These are phyloP conservation scores for Mythimna impura DNA, from an alignment of 2,888 invertebrate species.

Conservation along the genomic window DNA sequence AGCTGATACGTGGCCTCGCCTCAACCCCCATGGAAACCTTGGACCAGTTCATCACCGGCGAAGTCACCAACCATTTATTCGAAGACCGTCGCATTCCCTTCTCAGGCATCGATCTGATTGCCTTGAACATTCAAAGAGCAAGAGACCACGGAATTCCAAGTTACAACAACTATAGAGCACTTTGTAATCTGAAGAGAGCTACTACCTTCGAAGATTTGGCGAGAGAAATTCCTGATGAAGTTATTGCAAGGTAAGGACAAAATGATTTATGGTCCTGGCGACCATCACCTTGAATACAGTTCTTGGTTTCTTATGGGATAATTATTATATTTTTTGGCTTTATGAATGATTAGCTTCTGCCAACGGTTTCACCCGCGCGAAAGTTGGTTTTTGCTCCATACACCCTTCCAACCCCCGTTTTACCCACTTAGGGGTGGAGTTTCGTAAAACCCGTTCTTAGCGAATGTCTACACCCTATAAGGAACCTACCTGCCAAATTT, in stretches of 20 bases:
- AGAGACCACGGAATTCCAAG: conserved; percentile 97
- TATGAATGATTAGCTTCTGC: no score
- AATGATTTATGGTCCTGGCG: not conserved
- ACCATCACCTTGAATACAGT: not conserved
- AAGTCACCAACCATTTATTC: conserved; percentile 98
- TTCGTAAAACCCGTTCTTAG: no score
- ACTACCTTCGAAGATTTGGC: conserved; percentile 96
- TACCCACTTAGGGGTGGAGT: no score
- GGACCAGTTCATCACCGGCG: conserved; percentile 98
- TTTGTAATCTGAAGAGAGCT: conserved; percentile 97
- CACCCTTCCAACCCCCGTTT: no score
- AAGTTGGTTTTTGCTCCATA: no score
- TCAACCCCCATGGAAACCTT: conserved; percentile 98
- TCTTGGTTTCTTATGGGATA: not conserved
- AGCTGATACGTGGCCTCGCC: conserved; percentile 95
- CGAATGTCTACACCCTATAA: no score
- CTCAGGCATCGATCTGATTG: conserved; percentile 97
- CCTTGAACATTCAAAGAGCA: conserved; percentile 96
- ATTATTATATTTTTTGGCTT: no score
- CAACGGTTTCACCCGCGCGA: no score
- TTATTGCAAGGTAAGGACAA: conserved; percentile 90
- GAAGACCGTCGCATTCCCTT: conserved; percentile 97
- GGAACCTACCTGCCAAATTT: no score
- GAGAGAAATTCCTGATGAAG: conserved; percentile 96
- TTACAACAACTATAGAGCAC: conserved; percentile 97